phyloP scores from a whole-genome alignment of 2,113 vertebrate species.

The Maccullochella peelii region DNA sequence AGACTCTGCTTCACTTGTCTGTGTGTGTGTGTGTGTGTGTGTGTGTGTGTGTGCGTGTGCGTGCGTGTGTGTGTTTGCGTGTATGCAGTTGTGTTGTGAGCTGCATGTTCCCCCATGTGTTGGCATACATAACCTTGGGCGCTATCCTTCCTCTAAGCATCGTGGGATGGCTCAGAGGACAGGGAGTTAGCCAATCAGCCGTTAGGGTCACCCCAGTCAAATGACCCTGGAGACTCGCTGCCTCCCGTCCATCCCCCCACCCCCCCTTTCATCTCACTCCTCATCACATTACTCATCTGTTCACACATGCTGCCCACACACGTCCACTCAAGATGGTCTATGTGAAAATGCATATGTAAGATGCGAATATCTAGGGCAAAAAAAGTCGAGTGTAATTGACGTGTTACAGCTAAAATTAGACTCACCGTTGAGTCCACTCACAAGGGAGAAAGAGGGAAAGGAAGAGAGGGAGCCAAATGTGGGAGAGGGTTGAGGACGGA shows the following conservation, averaged over 20 bases:
- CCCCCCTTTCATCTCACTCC: conserved; percentile 36
- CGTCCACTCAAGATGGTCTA: conserved; percentile 19
- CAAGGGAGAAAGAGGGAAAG: conserved; percentile 22
- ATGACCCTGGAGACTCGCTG: conserved; percentile 56
- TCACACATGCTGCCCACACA: conserved; percentile 15
- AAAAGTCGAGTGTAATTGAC: conserved; percentile 42
- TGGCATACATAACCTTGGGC: conserved; percentile 73
- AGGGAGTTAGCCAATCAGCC: conserved; percentile 71
- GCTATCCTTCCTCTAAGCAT: conserved; percentile 69
- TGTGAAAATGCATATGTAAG: conserved; percentile 28
- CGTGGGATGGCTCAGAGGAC: conserved; percentile 66
- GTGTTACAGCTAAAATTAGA: conserved; percentile 56
- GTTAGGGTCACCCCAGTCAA: conserved; percentile 70
- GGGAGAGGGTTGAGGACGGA: conserved; percentile 27
- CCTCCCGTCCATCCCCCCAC: conserved; percentile 21
- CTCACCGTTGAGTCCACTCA: conserved; percentile 30
- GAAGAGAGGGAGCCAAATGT: neutral
- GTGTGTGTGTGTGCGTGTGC: neutral
- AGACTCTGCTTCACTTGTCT: conserved; percentile 38
- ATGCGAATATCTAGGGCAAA: conserved; percentile 26
- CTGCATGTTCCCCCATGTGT: conserved; percentile 38
- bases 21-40: conserved; percentile 23
- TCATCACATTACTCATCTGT: conserved; percentile 48
- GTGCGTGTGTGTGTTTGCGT: neutral
- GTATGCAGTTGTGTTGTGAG: conserved; percentile 30